These are phyloP conservation scores for Fratercula arctica DNA, from an alignment of 2,797 vertebrate genomes.

Conservation along the genomic window DNA sequence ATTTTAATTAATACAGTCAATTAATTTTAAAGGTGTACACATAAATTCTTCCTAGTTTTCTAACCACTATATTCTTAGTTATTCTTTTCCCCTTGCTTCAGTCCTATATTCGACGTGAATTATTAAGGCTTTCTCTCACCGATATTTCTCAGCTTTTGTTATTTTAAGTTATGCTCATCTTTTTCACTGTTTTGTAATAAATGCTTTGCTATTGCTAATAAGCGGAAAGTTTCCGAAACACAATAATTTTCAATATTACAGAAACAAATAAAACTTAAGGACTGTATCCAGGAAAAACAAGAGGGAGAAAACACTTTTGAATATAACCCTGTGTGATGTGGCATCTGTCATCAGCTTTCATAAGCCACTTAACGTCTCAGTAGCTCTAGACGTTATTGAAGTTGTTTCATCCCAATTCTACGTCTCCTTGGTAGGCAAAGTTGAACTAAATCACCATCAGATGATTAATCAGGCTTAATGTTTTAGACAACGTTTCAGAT, in stretches of 20 bases:
- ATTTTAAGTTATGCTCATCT: neutral
- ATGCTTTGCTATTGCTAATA: neutral
- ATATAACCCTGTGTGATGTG: neutral
- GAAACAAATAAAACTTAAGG: neutral
- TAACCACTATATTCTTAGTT: neutral
- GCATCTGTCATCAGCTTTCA: neutral
- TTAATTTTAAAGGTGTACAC: constrained; percentile 35
- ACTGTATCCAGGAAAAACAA: neutral
- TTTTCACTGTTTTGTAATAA: neutral
- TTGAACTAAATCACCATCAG: neutral
- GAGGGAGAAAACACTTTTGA: neutral
- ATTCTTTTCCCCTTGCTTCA: neutral
- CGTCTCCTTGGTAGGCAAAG: neutral
- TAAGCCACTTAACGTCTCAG: neutral
- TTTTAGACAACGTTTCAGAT: neutral
- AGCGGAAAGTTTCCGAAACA: neutral
- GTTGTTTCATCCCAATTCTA: neutral
- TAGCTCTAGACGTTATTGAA: neutral
- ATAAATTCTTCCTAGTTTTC: constrained; percentile 3
- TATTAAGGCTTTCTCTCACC: neutral
- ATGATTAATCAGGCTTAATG: neutral
- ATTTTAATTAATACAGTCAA: constrained; percentile 46
- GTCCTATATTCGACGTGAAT: neutral
- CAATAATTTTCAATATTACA: neutral
- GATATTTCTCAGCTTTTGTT: neutral